phyloP scores from a whole-genome alignment of 2,797 vertebrate genomes.

The Ispidina lecontei region DNA sequence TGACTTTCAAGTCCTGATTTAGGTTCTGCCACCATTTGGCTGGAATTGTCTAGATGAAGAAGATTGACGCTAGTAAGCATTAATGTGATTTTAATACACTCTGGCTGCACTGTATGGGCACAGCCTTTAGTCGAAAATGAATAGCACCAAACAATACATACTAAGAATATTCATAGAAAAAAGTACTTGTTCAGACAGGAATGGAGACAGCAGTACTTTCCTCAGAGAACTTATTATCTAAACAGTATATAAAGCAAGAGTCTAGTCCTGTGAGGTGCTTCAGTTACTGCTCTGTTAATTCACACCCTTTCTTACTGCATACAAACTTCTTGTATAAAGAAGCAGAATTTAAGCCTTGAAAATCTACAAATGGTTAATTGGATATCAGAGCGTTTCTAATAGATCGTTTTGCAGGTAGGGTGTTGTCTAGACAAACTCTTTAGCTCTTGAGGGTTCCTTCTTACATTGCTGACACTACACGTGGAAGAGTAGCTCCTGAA shows the following conservation, averaged over 20 bases:
- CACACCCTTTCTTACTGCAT: not conserved
- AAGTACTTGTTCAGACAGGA: constrained; percentile 9
- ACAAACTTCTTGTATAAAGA: constrained; percentile 11
- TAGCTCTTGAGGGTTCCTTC: not conserved
- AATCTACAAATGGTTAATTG: not conserved
- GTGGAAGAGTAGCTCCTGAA: not conserved
- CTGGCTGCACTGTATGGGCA: not conserved
- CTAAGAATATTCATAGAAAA: not conserved
- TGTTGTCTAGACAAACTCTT: rapidly evolving
- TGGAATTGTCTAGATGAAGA: not conserved
- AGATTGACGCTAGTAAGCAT: not conserved
- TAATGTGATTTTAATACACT: not conserved
- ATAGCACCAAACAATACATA: not conserved
- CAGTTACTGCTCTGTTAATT: constrained; percentile 5
- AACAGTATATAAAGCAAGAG: not conserved
- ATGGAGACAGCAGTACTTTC: not conserved
- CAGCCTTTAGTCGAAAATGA: not conserved
- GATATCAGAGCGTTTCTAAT: constrained; percentile 4
- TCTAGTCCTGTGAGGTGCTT: not conserved
- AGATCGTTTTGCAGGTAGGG: not conserved
- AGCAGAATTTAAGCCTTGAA: constrained; percentile 16
- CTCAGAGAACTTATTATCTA: not conserved
- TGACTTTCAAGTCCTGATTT: not conserved
- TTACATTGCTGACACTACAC: not conserved
- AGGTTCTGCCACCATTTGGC: not conserved